Evolutionary conservation across 2,797 vertebrate genomes (phyloP).

Genomic region (Botia almorhae): DNA sequence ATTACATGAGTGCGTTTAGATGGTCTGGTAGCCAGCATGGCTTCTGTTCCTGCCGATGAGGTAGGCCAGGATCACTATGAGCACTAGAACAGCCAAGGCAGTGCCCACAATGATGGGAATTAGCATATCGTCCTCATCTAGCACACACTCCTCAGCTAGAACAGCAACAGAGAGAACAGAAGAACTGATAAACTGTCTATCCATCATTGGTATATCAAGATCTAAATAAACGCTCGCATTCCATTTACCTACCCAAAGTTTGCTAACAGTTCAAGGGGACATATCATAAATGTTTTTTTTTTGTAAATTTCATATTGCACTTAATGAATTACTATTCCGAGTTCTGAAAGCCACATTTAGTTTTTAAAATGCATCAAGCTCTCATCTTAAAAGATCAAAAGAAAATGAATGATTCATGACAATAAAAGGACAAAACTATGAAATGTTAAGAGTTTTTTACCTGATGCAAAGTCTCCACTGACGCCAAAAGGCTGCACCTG

Average conservation of each 20-base stretch:
- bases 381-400: not conserved
- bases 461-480: constrained; percentile 84
- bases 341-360: not conserved
- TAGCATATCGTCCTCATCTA: constrained; percentile 93
- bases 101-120: constrained; percentile 96
- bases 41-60: constrained; percentile 96
- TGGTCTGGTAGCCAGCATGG: constrained; percentile 97
- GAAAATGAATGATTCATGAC: too few species aligned
- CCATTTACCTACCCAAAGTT: not conserved
- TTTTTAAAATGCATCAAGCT: not conserved
- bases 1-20: constrained; percentile 75
- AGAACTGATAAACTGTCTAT: not conserved
- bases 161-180: constrained; percentile 6
- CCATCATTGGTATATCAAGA: not conserved
- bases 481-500: constrained; percentile 91
- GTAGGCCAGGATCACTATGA: constrained; percentile 94
- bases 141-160: constrained; percentile 88
- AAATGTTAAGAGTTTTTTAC: constrained; percentile 68
- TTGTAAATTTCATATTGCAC: not conserved
- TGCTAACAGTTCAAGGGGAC: not conserved
- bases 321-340: not conserved
- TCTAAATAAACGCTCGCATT: not conserved
- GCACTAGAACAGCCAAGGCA: constrained; percentile 91
- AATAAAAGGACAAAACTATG: not conserved
- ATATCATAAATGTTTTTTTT: not conserved